Conservation (phyloP, 2,888 invertebrate species). For the Protophormia terraenovae region DNA sequence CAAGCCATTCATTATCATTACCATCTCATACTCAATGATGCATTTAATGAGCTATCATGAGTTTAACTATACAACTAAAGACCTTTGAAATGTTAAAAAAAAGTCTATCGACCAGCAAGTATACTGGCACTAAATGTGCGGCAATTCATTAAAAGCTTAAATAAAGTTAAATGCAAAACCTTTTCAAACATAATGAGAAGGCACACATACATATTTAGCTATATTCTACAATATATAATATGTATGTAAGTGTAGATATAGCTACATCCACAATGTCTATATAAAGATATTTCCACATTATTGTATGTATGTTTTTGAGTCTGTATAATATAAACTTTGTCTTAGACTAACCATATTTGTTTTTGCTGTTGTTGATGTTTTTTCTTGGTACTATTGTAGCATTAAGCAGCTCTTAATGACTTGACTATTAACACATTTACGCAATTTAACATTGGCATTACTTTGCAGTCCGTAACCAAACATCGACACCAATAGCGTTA, state of each 20-base stretch:
- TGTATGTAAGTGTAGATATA: no score
- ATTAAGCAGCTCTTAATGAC: slow-evolving; percentile 62
- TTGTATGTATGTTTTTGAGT: background rate
- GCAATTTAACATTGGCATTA: slow-evolving; percentile 60
- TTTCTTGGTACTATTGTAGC: background rate
- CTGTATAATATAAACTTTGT: slow-evolving; percentile 18
- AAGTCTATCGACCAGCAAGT: slow-evolving; percentile 39
- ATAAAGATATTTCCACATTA: background rate
- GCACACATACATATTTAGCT: background rate
- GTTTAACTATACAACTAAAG: slow-evolving; percentile 30
- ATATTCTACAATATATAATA: no score
- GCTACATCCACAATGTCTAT: no score
- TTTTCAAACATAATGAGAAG: background rate
- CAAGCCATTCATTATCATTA: slow-evolving; percentile 32
- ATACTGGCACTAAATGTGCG: background rate
- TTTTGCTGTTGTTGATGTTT: background rate
- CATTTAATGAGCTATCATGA: slow-evolving; percentile 37
- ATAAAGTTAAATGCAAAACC: slow-evolving; percentile 22
- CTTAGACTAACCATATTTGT: background rate
- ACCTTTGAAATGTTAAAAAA: slow-evolving; percentile 19
- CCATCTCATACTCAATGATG: slow-evolving; percentile 27
- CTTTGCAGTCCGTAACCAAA: slow-evolving; percentile 32
- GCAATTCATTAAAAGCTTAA: slow-evolving; percentile 44
- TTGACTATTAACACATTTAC: slow-evolving; percentile 66
- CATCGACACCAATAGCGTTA: background rate